Base-by-base conservation (phyloP, 2,888 invertebrate species). In the Dynastes hyllus region DNA sequence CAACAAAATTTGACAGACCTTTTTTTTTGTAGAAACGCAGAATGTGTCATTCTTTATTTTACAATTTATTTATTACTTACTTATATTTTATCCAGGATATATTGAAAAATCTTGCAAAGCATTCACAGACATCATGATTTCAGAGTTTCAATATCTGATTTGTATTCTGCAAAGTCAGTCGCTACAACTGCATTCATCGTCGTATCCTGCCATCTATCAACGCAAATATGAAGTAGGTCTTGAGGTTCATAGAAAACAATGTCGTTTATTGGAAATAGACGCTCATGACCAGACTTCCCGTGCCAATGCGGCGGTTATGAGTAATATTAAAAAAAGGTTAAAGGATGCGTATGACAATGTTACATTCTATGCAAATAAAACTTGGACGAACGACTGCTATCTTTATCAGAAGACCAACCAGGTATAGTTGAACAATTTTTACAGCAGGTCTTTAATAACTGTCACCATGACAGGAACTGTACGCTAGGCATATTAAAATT, bases 281-380 rank as follows among this genome's bases (percentile, higher is more conserved):
- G 66, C 77, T 66, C 70, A 61, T 65, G 71, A 79, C 67, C 75
- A 65, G 71, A 65, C 73, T 40, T 76, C 69, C 63, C 58, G 63
- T 79, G 79, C 77, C 76, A 71, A 80, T 80, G 80, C 79, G 78
- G 76, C 71, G 76, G 81, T 80, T 79, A 83, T 83, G 83, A 82
- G 76, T 80, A 65, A 83, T 73, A 81, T 83, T 78, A 83, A 82
- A 81, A 78, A 79, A 40, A 82, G 86, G 82, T 84, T 88, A 76
- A 86, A 86, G 82, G 84, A 84, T 82, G 87, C 88, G 73, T 87
- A 87, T 80, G 86, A 86, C 82, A 88, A 86, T 84, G 85, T 88
- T 79, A 86, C 85, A 76, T 86, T 86, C 80, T 82, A 84, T 81
- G 88, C 88, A 51, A 87, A 87, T 82, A 82, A 81, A 78, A 86